phyloP scores from a whole-genome alignment of 2,888 invertebrate genomes.

The Melieria picta region DNA sequence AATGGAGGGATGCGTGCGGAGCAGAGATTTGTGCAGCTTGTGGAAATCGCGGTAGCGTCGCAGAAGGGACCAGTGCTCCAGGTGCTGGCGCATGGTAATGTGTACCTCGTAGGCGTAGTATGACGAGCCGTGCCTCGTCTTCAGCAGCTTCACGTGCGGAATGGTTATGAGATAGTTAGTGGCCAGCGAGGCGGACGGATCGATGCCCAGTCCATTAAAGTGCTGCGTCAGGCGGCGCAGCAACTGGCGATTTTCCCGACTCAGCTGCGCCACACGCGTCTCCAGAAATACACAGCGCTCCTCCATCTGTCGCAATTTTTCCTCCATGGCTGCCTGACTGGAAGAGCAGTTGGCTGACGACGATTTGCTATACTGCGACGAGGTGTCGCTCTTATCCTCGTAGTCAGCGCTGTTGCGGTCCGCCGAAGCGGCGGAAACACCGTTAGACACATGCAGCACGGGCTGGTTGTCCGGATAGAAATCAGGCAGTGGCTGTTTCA shows the following conservation, averaged over 20 bases:
- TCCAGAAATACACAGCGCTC: conserved; percentile 61
- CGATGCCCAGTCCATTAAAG: conserved; percentile 57
- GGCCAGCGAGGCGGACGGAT: conserved; percentile 57
- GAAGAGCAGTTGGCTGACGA: conserved; percentile 51
- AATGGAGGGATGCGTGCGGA: conserved; percentile 86
- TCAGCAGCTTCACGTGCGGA: conserved; percentile 59
- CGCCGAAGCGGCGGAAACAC: not conserved
- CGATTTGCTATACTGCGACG: conserved; percentile 62
- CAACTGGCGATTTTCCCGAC: conserved; percentile 60
- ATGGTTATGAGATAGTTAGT: conserved; percentile 63
- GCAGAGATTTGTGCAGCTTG: conserved; percentile 78
- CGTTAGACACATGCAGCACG: not conserved
- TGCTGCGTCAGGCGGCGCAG: conserved; percentile 58
- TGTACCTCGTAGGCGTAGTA: conserved; percentile 64
- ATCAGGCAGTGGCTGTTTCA: conserved; percentile 53
- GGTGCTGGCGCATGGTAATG: conserved; percentile 60
- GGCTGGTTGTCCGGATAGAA: conserved; percentile 15
- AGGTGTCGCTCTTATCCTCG: conserved; percentile 59
- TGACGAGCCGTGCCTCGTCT: conserved; percentile 47
- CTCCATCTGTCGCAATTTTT: conserved; percentile 55
- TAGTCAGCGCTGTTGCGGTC: conserved; percentile 40
- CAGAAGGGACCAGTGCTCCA: conserved; percentile 96
- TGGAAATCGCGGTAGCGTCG: conserved; percentile 93
- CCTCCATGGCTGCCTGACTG: conserved; percentile 48
- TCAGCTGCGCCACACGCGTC: conserved; percentile 61